These are phyloP conservation scores for Drosophila azteca DNA, from an alignment of 1,140 invertebrate species.

Conservation along the genomic window DNA sequence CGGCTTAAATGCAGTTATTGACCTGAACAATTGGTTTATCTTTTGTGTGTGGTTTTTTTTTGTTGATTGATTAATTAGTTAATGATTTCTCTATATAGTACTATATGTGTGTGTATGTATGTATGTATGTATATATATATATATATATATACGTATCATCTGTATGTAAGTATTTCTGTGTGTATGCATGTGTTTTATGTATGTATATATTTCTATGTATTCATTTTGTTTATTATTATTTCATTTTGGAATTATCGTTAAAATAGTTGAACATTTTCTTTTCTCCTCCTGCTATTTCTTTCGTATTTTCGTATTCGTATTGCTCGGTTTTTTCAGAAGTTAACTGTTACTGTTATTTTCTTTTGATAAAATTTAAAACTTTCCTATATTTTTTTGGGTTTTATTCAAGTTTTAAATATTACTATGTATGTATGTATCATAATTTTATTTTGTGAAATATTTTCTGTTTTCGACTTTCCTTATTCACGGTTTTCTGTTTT, in stretches of 20 bases:
- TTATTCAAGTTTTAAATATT: no score
- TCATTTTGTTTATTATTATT: conserved; percentile 21
- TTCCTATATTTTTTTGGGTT: background rate
- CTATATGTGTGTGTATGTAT: conserved; percentile 43
- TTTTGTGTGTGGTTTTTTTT: conserved; percentile 37
- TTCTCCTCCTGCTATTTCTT: conserved; percentile 1
- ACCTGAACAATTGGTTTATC: conserved; percentile 62
- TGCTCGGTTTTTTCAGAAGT: conserved; percentile 15
- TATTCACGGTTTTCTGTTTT: conserved; percentile 12
- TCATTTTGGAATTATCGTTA: conserved; percentile 17
- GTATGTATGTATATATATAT: conserved; percentile 36
- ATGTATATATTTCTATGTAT: conserved; percentile 11
- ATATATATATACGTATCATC: no score
- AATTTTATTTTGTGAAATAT: conserved; percentile 33
- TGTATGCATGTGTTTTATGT: conserved; percentile 15
- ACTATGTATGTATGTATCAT: background rate
- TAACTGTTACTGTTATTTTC: conserved; percentile 24
- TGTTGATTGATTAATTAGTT: conserved; percentile 49
- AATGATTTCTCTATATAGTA: conserved; percentile 34
- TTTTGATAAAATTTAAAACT: background rate
- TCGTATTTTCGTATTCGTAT: conserved; percentile 15
- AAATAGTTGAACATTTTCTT: conserved; percentile 46
- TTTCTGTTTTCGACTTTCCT: conserved; percentile 28
- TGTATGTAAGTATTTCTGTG: conserved; percentile 21
- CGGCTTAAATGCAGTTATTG: conserved; percentile 77